Base-by-base conservation (phyloP, 2,888 invertebrate genomes). In the Apotomis capreana region DNA sequence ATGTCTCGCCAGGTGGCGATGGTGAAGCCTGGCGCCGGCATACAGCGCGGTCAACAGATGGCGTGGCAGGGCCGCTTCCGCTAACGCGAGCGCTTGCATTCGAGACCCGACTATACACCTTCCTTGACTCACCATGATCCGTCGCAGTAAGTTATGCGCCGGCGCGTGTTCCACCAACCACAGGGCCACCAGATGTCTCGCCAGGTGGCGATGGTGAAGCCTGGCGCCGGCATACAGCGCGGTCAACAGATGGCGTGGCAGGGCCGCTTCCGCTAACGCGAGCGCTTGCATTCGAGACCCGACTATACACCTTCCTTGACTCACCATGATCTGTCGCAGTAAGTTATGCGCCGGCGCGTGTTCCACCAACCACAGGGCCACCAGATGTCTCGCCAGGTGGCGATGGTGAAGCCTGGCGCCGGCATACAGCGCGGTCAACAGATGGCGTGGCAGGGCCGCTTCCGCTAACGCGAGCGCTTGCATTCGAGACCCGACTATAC, bases 131-230 rank as follows among this genome's bases (percentile, higher is more conserved):
- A 98, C 98, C 95, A 99, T 95, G 78, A 98, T 97, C 83, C 99
- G 93, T 77, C 95, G 95, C 49, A 99, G 94, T 60, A 99, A 93
- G 37, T 96, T 96, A 94, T 97, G 96, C 3, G 99, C 98, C 12
- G 97, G 97, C 44, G 97, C 96, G 91, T 99, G 98, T 68, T 98
- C 98, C 0, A 98, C 98, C 9, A 99, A 95, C 99, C 99, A 99
- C 51, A 99, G 94, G 3, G 98, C 98, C 55, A 99, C 97, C 68
- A 99, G 94, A 90, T 99, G 99, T 0, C 93, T 78, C 74, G 99
- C 99, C 65, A 99, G 93, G 87, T 58, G 58, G 4, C 58, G 36
- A 12, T n/a, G 58, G 5, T 58, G 58, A 3, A 58, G 40, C 36
- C 58, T 58, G 26, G 58, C 37, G 0, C 12, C 12, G 26, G 37